phyloP scores from a whole-genome alignment of 2,113 vertebrate genomes.

The Lophotis ruficrista region DNA sequence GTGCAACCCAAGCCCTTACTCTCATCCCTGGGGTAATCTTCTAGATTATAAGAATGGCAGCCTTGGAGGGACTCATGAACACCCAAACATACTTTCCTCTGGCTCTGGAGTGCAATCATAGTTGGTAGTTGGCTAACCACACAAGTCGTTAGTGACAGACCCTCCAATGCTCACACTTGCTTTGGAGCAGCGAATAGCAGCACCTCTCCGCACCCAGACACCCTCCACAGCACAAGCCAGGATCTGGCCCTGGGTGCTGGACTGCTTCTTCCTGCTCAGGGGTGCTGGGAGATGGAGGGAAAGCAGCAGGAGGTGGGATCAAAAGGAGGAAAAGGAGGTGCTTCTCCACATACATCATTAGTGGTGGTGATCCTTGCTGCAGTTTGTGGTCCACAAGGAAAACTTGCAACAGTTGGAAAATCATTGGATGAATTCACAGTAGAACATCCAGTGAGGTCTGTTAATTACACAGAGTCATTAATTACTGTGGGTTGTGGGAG shows the following conservation, averaged over 20 bases:
- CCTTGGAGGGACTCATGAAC: neutral
- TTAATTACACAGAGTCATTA: neutral
- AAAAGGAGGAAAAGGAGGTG: neutral
- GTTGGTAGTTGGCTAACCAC: neutral
- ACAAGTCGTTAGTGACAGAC: neutral
- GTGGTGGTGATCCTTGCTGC: neutral
- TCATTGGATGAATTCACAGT: neutral
- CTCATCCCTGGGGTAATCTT: neutral
- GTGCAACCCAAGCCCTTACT: neutral
- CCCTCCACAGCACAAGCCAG: neutral
- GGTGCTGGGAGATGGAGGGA: neutral
- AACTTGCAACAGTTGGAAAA: neutral
- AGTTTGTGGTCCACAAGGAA: neutral
- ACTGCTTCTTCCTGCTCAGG: neutral
- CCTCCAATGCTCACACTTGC: neutral
- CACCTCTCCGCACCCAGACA: neutral
- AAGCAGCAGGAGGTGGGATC: neutral
- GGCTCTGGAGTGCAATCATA: neutral
- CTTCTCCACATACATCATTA: accelerated
- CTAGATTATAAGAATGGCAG: neutral
- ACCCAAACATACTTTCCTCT: neutral
- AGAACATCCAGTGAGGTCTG: neutral
- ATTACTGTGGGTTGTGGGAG: neutral
- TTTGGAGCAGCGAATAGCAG: neutral
- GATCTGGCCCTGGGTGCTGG: neutral